These are phyloP conservation scores for Stictocephala bisonia DNA, from an alignment of 2,888 invertebrate genomes.

Conservation along the genomic window DNA sequence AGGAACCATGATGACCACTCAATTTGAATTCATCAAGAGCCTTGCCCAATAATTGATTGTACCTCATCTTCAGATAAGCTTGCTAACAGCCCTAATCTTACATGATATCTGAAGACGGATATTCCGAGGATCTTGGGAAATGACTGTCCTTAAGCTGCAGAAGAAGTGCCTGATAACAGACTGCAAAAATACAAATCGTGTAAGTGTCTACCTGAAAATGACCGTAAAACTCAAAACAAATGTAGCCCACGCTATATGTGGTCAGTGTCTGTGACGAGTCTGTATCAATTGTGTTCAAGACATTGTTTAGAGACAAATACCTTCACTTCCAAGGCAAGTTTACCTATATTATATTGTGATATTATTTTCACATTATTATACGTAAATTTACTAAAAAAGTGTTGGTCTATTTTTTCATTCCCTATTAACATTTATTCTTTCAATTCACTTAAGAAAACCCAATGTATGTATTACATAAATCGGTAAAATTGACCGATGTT, in stretches of 20 bases:
- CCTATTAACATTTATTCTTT: too few species aligned
- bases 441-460: too few species aligned
- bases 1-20: not conserved
- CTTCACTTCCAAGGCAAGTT: too few species aligned
- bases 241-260: conserved; percentile 32
- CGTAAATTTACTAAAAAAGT: too few species aligned
- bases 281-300: conserved; percentile 39
- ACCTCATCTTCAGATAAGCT: conserved; percentile 31
- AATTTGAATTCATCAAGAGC: conserved; percentile 44
- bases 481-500: too few species aligned
- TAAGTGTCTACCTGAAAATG: conserved; percentile 31
- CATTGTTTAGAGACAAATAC: too few species aligned
- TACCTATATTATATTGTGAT: too few species aligned
- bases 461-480: too few species aligned
- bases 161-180: conserved; percentile 37
- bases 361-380: too few species aligned
- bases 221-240: conserved; percentile 42
- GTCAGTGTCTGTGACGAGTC: conserved; percentile 15
- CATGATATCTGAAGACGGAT: conserved; percentile 42
- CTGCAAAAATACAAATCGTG: conserved; percentile 44
- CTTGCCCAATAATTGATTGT: conserved; percentile 11
- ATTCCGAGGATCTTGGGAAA: conserved; percentile 27
- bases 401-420: too few species aligned
- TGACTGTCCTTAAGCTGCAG: conserved; percentile 28
- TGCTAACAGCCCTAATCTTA: conserved; percentile 32